These are phyloP conservation scores for Capitulum mitella DNA, from an alignment of 2,888 invertebrate genomes.

Conservation along the genomic window DNA sequence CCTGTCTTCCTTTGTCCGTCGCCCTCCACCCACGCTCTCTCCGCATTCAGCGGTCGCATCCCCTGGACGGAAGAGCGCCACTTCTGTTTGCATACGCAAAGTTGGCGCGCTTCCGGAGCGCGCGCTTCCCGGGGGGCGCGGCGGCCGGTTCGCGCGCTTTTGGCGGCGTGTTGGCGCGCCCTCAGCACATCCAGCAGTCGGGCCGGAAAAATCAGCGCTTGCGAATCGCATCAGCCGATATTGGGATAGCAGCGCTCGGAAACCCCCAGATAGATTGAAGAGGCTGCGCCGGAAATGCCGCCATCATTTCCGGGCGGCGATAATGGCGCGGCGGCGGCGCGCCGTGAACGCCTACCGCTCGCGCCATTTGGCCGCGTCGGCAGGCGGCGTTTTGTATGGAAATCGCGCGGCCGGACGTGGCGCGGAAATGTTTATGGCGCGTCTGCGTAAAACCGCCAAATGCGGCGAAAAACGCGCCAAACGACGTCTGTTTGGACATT, in stretches of 20 bases:
- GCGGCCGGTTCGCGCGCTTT: background rate
- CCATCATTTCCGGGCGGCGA: background rate
- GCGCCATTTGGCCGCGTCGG: slow-evolving; percentile 7
- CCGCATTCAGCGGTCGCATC: background rate
- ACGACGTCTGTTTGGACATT: slow-evolving; percentile 1
- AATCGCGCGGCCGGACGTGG: background rate
- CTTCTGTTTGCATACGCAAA: background rate
- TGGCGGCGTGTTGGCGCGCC: too few species aligned
- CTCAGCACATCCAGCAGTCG: background rate
- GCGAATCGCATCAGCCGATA: slow-evolving; percentile 10
- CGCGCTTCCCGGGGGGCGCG: background rate
- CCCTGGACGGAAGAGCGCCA: background rate
- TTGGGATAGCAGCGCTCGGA: slow-evolving; percentile 6
- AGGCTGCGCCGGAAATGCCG: slow-evolving; percentile 15
- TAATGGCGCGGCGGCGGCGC: background rate
- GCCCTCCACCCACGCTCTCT: too few species aligned
- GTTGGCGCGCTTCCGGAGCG: background rate
- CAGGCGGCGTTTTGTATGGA: background rate
- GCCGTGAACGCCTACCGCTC: background rate
- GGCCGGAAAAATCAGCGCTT: slow-evolving; percentile 7
- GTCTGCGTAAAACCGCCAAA: slow-evolving; percentile 13
- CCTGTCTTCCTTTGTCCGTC: too few species aligned
- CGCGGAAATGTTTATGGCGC: slow-evolving; percentile 13
- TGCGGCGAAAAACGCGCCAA: slow-evolving; percentile 17
- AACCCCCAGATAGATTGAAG: slow-evolving; percentile 13